These are phyloP conservation scores for Eucera pruinosa DNA, from an alignment of 2,888 invertebrate genomes.

Conservation along the genomic window DNA sequence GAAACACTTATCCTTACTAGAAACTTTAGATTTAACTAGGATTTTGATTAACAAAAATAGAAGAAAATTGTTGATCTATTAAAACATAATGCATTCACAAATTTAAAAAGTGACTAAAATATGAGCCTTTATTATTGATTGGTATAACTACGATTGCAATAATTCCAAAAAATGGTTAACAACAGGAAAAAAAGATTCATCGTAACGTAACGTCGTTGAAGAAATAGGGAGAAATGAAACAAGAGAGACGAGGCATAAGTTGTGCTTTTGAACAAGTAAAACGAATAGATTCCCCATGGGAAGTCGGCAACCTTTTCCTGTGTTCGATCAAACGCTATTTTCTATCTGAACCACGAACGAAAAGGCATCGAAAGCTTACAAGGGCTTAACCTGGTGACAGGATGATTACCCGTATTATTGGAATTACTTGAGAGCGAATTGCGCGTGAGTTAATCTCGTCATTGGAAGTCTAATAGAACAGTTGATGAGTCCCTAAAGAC, in stretches of 20 bases:
- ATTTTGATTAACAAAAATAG: too few species aligned
- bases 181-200: too few species aligned
- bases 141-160: too few species aligned
- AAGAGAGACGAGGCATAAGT: constrained; percentile 11
- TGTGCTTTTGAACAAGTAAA: constrained; percentile 68
- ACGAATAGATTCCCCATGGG: constrained; percentile 81
- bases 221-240: constrained; percentile 15
- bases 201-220: background rate
- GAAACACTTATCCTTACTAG: too few species aligned
- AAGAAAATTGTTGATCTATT: too few species aligned
- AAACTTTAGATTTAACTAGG: too few species aligned
- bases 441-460: constrained; percentile 67
- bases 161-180: too few species aligned
- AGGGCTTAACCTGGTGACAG: constrained; percentile 81
- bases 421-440: constrained; percentile 80
- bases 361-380: constrained; percentile 77
- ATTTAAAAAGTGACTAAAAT: too few species aligned
- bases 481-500: constrained; percentile 38
- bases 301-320: constrained; percentile 72
- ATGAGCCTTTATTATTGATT: too few species aligned
- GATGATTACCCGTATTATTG: constrained; percentile 82
- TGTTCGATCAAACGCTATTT: constrained; percentile 44
- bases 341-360: constrained; percentile 63
- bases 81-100: too few species aligned
- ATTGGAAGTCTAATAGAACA: constrained; percentile 25